A percentile compares a stretch with the other conserved stretches of the same genome.
phyloP scores from a whole-genome alignment of 2,113 vertebrate species.

The Copsychus sechellarum region DNA sequence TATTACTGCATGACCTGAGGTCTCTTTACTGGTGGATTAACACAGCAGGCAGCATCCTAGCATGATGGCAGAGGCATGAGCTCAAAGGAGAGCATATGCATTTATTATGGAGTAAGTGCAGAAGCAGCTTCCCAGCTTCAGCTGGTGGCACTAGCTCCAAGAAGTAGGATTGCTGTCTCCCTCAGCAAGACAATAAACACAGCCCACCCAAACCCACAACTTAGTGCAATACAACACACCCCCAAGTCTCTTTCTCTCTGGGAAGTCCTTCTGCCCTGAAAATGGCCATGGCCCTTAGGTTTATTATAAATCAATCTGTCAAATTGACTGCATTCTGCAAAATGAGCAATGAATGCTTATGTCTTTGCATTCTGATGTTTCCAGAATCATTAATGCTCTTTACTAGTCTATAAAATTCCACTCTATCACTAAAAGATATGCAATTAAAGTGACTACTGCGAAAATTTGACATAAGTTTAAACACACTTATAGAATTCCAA shows the following conservation, averaged over 20 bases:
- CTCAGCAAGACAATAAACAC: not conserved
- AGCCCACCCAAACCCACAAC: not conserved
- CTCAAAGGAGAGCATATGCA: not conserved
- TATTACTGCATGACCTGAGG: slow-evolving; percentile 24
- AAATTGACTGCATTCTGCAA: not conserved
- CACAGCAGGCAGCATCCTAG: not conserved
- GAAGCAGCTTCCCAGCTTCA: slow-evolving; percentile 9
- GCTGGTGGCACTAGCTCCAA: not conserved
- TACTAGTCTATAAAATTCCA: not conserved
- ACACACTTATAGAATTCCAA: not conserved
- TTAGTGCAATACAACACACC: too few relatives aligned
- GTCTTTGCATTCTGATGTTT: not conserved
- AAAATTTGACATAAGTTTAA: not conserved
- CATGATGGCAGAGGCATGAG: slow-evolving; percentile 20
- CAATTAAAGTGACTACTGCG: not conserved
- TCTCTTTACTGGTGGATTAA: slow-evolving; percentile 51
- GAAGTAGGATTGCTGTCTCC: not conserved
- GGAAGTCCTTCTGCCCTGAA: not conserved
- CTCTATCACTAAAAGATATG: not conserved
- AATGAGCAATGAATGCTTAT: not conserved
- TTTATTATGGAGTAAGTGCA: not conserved
- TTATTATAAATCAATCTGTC: not conserved
- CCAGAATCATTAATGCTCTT: not conserved
- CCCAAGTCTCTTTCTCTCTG: not conserved
- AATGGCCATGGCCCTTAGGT: not conserved